These are phyloP conservation scores for Macaria notata DNA, from an alignment of 2,888 invertebrate species.

Conservation along the genomic window DNA sequence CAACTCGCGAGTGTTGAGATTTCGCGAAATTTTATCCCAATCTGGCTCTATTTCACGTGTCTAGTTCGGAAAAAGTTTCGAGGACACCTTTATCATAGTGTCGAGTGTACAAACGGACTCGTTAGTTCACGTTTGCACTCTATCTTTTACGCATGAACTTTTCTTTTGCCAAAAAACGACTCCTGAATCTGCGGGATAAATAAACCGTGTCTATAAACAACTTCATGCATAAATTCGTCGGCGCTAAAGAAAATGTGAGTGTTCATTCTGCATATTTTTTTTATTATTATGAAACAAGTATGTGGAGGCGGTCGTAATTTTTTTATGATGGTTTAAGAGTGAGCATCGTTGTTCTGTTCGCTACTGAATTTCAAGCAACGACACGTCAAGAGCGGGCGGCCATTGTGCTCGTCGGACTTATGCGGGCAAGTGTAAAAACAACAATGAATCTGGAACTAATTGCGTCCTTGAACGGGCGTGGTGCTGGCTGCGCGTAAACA, in stretches of 20 bases:
- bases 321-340: constrained; percentile 32
- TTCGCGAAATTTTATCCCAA: constrained; percentile 35
- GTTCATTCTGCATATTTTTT: constrained; percentile 16
- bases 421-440: constrained; percentile 40
- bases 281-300: constrained; percentile 24
- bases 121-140: constrained; percentile 39
- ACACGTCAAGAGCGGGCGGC: constrained; percentile 28
- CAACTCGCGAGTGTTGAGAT: constrained; percentile 39
- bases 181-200: constrained; percentile 3
- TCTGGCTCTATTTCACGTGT: constrained; percentile 35
- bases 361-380: constrained; percentile 25
- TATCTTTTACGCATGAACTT: constrained; percentile 34
- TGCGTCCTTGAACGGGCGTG: constrained; percentile 51
- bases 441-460: constrained; percentile 53
- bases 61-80: constrained; percentile 41
- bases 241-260: constrained; percentile 17
- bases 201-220: constrained; percentile 13
- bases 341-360: constrained; percentile 27
- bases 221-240: constrained; percentile 19
- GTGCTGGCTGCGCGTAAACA: constrained; percentile 51
- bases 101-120: constrained; percentile 41
- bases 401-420: constrained; percentile 31
- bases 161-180: constrained; percentile 18
- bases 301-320: constrained; percentile 31
- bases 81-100: constrained; percentile 39